A percentile compares a stretch with the other conserved stretches of the same genome.
Evolutionary conservation across 2,888 invertebrate species (phyloP).

Genomic region (Timema cristinae): DNA sequence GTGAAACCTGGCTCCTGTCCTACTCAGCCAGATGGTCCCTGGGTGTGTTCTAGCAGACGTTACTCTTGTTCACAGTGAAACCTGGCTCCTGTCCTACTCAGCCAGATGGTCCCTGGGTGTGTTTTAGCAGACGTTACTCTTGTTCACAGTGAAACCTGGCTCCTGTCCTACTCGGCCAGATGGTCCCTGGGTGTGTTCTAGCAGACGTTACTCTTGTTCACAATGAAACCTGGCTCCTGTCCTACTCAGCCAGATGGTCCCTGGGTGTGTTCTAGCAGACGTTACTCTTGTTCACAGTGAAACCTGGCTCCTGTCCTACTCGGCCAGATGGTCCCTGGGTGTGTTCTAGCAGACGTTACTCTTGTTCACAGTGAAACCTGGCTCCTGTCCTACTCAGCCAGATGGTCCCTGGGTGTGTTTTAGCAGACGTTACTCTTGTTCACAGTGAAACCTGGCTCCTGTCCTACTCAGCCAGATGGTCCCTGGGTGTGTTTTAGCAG

Average conservation of each 20-base stretch:
- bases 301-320: slow-evolving; percentile 1
- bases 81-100: neutral
- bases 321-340: neutral
- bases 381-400: neutral
- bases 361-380: slow-evolving; percentile 4
- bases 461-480: neutral
- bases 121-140: neutral
- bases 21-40: neutral
- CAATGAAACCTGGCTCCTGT: slow-evolving; percentile 8
- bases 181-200: slow-evolving; percentile 8
- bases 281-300: neutral
- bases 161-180: neutral
- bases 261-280: slow-evolving; percentile 5
- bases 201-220: neutral
- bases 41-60: slow-evolving; percentile 8
- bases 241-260: neutral
- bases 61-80: neutral
- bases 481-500: slow-evolving; percentile 8
- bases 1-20: slow-evolving; percentile 10
- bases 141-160: slow-evolving; percentile 7
- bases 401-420: slow-evolving; percentile 1
- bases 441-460: slow-evolving; percentile 6
- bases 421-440: neutral
- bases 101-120: slow-evolving; percentile 2
- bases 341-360: neutral